These are phyloP conservation scores for Hypothenemus hampei DNA, from an alignment of 1,140 invertebrate genomes.

Conservation along the genomic window DNA sequence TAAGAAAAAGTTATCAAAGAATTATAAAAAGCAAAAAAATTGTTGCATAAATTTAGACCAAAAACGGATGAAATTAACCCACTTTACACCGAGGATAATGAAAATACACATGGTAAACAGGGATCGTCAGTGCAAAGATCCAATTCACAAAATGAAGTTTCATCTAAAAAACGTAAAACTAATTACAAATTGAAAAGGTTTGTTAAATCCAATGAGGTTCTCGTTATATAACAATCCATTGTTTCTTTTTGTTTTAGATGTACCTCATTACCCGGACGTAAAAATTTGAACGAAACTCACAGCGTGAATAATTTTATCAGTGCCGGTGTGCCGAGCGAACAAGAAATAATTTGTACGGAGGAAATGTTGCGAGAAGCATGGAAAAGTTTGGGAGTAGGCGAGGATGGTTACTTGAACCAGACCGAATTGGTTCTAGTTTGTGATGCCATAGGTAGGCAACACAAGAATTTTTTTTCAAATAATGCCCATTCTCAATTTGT, in stretches of 20 bases:
- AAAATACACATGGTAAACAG: slow-evolving; percentile 32
- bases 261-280: slow-evolving; percentile 46
- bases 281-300: slow-evolving; percentile 26
- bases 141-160: slow-evolving; percentile 50
- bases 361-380: slow-evolving; percentile 53
- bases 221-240: background rate
- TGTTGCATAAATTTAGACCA: slow-evolving; percentile 22
- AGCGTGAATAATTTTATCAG: slow-evolving; percentile 24
- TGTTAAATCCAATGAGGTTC: background rate
- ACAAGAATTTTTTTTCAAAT: background rate
- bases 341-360: slow-evolving; percentile 39
- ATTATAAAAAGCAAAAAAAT: slow-evolving; percentile 43
- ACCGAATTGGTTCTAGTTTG: slow-evolving; percentile 53
- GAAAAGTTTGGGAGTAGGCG: slow-evolving; percentile 55
- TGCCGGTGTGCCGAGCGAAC: slow-evolving; percentile 28
- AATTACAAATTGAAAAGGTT: slow-evolving; percentile 47
- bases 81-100: slow-evolving; percentile 35
- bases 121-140: slow-evolving; percentile 47
- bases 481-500: slow-evolving; percentile 1
- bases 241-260: slow-evolving; percentile 37
- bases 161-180: slow-evolving; percentile 45
- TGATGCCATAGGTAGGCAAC: slow-evolving; percentile 38
- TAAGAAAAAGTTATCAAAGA: slow-evolving; percentile 32
- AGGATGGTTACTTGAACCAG: slow-evolving; percentile 56
- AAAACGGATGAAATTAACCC: slow-evolving; percentile 34